These are phyloP conservation scores for Galago senegalensis DNA, from an alignment of 2,797 vertebrate species.

Conservation along the genomic window DNA sequence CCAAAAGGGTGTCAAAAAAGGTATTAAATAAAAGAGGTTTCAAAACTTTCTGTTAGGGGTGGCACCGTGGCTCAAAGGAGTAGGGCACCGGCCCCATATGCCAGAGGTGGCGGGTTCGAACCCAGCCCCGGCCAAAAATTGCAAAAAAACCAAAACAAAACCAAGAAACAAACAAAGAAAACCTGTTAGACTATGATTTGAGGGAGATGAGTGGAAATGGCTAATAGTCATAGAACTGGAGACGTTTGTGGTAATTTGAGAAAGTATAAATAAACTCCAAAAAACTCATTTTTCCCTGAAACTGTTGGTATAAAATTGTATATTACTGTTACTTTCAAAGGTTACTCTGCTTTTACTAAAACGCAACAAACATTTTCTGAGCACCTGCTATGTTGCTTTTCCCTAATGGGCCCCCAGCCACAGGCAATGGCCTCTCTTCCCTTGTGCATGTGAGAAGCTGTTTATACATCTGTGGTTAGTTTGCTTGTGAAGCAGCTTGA, in stretches of 20 bases:
- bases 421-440: neutral
- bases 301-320: neutral
- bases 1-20: constrained; percentile 12
- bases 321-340: constrained; percentile 21
- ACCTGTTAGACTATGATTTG: neutral
- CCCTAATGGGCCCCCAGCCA: neutral
- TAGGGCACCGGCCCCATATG: too few relatives aligned
- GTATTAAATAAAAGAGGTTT: neutral
- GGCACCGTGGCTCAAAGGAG: too few relatives aligned
- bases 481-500: neutral
- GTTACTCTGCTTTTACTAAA: constrained; percentile 23
- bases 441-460: neutral
- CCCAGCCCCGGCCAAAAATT: too few relatives aligned
- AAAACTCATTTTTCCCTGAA: neutral
- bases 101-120: too few relatives aligned
- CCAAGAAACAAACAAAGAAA: neutral
- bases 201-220: neutral
- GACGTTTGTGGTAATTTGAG: neutral
- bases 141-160: too few relatives aligned
- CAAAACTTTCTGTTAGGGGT: neutral
- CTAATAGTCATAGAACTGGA: neutral
- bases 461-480: neutral
- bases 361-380: neutral
- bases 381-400: neutral
- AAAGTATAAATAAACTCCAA: neutral